Evolutionary conservation across 2,113 vertebrate species (phyloP), one percentile per base, ranked within the genome.

Genomic region (Elephantulus edwardii): DNA sequence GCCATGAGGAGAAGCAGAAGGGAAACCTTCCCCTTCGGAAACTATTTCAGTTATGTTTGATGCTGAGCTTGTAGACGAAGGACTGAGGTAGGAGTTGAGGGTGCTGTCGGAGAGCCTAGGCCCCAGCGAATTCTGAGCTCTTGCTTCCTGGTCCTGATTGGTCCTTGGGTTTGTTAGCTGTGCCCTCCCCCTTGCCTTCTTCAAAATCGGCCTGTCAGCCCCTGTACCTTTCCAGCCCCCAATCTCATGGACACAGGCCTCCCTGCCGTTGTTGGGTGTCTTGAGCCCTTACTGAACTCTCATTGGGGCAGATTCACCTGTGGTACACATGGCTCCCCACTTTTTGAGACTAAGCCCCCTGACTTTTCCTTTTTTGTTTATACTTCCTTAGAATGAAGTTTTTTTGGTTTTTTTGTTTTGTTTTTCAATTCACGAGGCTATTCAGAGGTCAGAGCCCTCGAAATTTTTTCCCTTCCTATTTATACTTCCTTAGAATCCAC

Each of bases 341-440:
- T 26, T 44, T 44, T 19, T 62, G 56, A 64, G 42, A 24, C 30
- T 22, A 4, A 71, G 33, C 24, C 40, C 33, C 83, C 58, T 42
- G 83, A 28, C 35, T 22, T 9, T n/a, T 70, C 20, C 62, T n/a
- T 60, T 58, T 58, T 71, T 83, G 0, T 64, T 91, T 35, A 30
- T 33, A 77, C 86, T 89, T 88, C 78, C 71, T 77, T 87, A 82
- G 58, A 60, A 28, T 60, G n/a, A n/a, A n/a, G n/a, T n/a, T n/a
- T n/a, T n/a, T n/a, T n/a, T n/a, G n/a, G n/a, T n/a, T n/a, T n/a
- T n/a, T n/a, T n/a, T n/a, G n/a, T n/a, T n/a, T n/a, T n/a, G n/a
- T n/a, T n/a, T n/a, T n/a, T n/a, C n/a, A n/a, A n/a, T n/a, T n/a
- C n/a, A n/a, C n/a, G n/a, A n/a, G n/a, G n/a, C n/a, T n/a, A n/a